phyloP scores from a whole-genome alignment of 2,888 invertebrate genomes.

The Nesidiocoris tenuis region DNA sequence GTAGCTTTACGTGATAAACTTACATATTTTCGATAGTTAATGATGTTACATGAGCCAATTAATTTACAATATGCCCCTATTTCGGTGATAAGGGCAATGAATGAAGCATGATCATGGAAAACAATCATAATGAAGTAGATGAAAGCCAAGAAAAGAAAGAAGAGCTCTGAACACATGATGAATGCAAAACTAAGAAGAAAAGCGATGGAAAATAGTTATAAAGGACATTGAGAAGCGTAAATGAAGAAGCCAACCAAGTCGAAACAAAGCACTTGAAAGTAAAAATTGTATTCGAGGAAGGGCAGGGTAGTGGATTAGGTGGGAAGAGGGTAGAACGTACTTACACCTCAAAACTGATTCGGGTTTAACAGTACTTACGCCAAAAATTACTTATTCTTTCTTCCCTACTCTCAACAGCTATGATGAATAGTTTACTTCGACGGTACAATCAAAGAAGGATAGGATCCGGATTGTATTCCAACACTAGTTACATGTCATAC shows the following conservation, averaged over 20 bases:
- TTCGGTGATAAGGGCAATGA: conserved; percentile 11
- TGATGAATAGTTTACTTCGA: too few relatives aligned
- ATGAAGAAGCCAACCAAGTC: conserved; percentile 12
- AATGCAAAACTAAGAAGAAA: conserved; percentile 13
- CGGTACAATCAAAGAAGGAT: too few relatives aligned
- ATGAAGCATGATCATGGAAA: conserved; percentile 8
- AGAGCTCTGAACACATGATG: conserved; percentile 19
- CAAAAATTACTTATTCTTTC: too few relatives aligned
- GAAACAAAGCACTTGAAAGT: neutral
- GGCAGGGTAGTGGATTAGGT: conserved; percentile 13
- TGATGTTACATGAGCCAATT: conserved; percentile 11
- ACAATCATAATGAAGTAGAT: conserved; percentile 3
- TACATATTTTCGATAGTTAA: neutral
- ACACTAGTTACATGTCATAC: too few relatives aligned
- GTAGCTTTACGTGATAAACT: conserved; percentile 19
- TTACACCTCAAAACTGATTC: conserved; percentile 39
- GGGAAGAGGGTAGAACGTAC: conserved; percentile 15
- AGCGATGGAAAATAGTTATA: too few relatives aligned
- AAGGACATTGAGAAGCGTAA: conserved; percentile 6
- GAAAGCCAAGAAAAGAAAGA: conserved; percentile 14
- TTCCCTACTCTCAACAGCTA: too few relatives aligned
- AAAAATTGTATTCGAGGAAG: conserved; percentile 20
- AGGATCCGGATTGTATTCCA: too few relatives aligned
- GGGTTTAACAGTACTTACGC: too few relatives aligned
- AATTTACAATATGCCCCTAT: conserved; percentile 4